These are phyloP conservation scores for Panurus biarmicus DNA, from an alignment of 2,113 vertebrate genomes.

Conservation along the genomic window DNA sequence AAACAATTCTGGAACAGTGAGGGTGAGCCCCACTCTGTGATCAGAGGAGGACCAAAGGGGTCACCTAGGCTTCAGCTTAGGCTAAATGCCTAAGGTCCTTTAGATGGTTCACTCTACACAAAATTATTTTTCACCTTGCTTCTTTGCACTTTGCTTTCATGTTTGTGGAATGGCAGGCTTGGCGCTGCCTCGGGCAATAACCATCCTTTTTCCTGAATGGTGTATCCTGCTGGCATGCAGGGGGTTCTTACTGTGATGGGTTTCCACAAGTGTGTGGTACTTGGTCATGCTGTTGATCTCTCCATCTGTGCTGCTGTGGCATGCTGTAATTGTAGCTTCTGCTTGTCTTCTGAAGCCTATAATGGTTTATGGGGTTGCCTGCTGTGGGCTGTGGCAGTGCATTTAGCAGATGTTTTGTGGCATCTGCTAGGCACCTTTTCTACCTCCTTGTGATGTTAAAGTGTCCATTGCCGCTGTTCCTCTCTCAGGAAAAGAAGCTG, in stretches of 20 bases:
- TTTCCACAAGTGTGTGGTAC: neutral
- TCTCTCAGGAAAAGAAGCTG: neutral
- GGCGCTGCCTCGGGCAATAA: fast-evolving
- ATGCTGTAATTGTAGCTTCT: neutral
- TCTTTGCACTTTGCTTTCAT: neutral
- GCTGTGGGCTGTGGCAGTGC: neutral
- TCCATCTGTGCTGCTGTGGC: neutral
- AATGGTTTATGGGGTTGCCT: neutral
- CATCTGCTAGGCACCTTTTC: neutral
- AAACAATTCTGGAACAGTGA: neutral
- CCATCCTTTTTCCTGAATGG: neutral
- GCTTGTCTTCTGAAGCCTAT: neutral
- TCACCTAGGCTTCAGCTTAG: neutral
- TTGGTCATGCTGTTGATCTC: neutral
- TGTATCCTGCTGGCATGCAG: neutral
- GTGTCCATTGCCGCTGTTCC: neutral
- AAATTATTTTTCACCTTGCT: neutral
- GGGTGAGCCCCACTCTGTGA: neutral
- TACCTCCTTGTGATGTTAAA: neutral
- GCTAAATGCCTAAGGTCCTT: neutral
- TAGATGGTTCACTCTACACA: neutral
- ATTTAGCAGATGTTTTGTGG: neutral
- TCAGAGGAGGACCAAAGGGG: neutral
- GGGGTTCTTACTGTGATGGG: neutral
- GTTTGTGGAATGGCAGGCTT: neutral